Evolutionary conservation across 1,140 invertebrate genomes (phyloP).

Genomic region (Bombus sibiricus): DNA sequence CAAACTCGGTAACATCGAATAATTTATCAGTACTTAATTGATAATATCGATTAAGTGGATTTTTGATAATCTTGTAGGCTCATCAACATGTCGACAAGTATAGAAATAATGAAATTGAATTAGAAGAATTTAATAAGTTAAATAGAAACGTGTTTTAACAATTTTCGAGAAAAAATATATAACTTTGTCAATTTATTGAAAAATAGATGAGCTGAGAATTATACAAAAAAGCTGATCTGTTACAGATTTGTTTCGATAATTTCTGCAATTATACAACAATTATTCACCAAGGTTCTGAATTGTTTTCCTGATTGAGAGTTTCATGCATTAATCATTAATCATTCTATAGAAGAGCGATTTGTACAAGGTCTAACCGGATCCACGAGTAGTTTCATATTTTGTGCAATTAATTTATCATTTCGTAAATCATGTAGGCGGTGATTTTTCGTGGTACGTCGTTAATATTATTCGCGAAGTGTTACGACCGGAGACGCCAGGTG

Average conservation of each 20-base stretch:
- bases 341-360: background rate
- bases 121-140: background rate
- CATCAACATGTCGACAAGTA: background rate
- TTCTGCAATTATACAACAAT: background rate
- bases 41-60: background rate
- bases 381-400: conserved; percentile 19
- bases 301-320: background rate
- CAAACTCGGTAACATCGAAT: background rate
- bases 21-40: background rate
- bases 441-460: conserved; percentile 35
- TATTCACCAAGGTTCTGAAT: background rate
- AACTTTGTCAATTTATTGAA: background rate
- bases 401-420: conserved; percentile 44
- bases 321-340: conserved; percentile 9
- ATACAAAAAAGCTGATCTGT: background rate
- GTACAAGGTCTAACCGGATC: background rate
- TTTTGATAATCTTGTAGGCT: background rate
- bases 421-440: background rate
- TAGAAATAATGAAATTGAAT: background rate
- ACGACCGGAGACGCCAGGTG: background rate
- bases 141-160: background rate
- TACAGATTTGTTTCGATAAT: background rate
- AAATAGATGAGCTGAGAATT: background rate
- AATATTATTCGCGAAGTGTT: conserved; percentile 17
- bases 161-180: background rate